Percentiles rank a stretch among this genome's conserved stretches.
Conservation (phyloP, 2,888 invertebrate species). For the Diabrotica balteata region DNA sequence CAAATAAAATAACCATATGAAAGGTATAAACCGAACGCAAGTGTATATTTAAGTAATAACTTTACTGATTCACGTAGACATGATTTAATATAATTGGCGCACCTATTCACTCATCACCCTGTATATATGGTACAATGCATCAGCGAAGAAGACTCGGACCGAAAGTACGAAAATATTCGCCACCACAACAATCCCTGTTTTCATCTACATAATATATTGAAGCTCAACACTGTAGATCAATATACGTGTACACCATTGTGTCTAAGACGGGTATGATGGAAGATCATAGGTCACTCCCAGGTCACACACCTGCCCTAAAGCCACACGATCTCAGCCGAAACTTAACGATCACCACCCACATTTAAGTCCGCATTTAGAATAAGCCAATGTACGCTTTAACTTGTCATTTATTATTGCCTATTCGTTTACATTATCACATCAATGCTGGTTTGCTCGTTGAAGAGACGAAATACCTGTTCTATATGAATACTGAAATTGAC, state of each 20-base stretch:
- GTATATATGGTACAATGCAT: not conserved
- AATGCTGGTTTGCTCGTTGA: slow-evolving; percentile 13
- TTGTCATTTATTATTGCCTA: slow-evolving; percentile 26
- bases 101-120: not conserved
- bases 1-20: too few relatives aligned
- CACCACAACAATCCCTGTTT: slow-evolving; percentile 19
- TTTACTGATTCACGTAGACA: too few relatives aligned
- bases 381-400: slow-evolving; percentile 23
- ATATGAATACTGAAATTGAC: slow-evolving; percentile 9
- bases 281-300: slow-evolving; percentile 50
- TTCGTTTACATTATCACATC: slow-evolving; percentile 26
- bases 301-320: slow-evolving; percentile 51
- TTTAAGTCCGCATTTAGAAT: slow-evolving; percentile 29
- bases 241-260: slow-evolving; percentile 38
- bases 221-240: slow-evolving; percentile 36
- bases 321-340: slow-evolving; percentile 45
- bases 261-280: slow-evolving; percentile 40
- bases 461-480: slow-evolving; percentile 10
- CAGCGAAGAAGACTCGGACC: slow-evolving; percentile 1
- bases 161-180: slow-evolving; percentile 11
- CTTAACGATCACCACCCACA: slow-evolving; percentile 45
- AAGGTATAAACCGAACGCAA: too few relatives aligned
- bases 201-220: slow-evolving; percentile 37
- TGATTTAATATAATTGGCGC: too few relatives aligned
- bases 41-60: too few relatives aligned